Evolutionary conservation across 2,888 invertebrate species (phyloP), one percentile per base, ranked within the genome.

Genomic region (Eristalinus sepulchralis): DNA sequence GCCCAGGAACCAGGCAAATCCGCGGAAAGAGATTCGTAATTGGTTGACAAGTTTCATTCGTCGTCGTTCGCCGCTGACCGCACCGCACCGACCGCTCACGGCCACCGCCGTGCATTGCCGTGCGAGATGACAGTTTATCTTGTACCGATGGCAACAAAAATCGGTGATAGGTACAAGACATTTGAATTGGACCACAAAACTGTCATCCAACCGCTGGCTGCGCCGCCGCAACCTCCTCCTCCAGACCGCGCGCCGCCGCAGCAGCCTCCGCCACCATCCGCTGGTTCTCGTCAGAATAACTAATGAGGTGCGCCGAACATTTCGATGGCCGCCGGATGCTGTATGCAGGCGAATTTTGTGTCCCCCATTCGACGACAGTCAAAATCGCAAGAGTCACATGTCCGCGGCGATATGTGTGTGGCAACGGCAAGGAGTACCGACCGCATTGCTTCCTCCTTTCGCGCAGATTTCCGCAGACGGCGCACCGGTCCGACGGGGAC

Each of bases 301-400:
- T 86, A 86, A 86, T 86, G 86, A 86, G 83, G 86, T 86, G 86
- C 86, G 86, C 86, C 82, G 75, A 78, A 86, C 86, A 86, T 86
- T 82, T 78, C 66, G 83, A 82, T 78, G 78, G 86, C 78, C 83
- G 72, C 73, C 60, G 73, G 53, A 63, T 77, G 59, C 27, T 77
- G 73, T 33, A 68, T 67, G 24, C 85, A 73, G 67, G 76, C 81
- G 84, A 36, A 70, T 70, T 39, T 57, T 66, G 60, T 70, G 71
- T 81, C 71, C 34, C 82, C 59, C 77, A 63, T 76, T 68, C 77
- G 82, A 77, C 73, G 79, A 79, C 85, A 82, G 85, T 85, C 85
- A 81, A 85, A 85, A 77, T 81, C 77, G 20, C 85, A 77, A 70
- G 13, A 85, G 77, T 81, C 82, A 85, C 77, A 85, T 85, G 85